Conservation (phyloP, 2,113 vertebrate genomes). For the Megaceryle torquata region DNA sequence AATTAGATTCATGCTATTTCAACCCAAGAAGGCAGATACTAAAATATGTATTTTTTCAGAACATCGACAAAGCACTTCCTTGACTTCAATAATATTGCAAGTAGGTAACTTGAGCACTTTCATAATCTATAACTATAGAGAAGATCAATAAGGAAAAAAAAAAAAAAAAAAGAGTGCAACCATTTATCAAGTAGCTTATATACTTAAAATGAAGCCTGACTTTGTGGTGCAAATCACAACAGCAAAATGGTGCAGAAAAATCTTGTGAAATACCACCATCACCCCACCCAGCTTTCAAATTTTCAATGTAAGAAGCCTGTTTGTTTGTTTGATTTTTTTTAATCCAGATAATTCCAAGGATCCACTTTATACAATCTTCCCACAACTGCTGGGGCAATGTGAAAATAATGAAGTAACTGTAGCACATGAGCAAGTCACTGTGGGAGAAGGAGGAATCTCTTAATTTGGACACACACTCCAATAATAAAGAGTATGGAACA, state of each 20-base stretch:
- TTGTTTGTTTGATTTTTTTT: not conserved
- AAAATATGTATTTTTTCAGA: not conserved
- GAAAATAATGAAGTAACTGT: not conserved
- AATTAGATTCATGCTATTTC: not conserved
- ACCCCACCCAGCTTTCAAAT: not conserved
- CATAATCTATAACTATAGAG: not conserved
- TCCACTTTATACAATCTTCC: not conserved
- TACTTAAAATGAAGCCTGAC: not conserved
- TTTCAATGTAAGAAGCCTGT: not conserved
- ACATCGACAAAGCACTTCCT: not conserved
- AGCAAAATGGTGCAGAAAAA: not conserved
- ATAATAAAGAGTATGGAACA: not conserved
- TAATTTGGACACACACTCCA: not conserved
- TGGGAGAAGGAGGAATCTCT: not conserved
- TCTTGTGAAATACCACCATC: not conserved
- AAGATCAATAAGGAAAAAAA: not conserved
- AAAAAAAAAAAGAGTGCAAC: not conserved
- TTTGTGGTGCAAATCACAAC: not conserved
- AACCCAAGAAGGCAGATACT: not conserved
- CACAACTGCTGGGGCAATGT: not conserved
- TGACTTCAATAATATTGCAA: accelerated
- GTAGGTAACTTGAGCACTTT: not conserved
- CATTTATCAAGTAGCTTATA: not conserved
- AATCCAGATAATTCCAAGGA: not conserved
- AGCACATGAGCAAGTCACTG: not conserved